A percentile compares a stretch with the other conserved stretches of the same genome.
phyloP scores from a whole-genome alignment of 2,888 invertebrate species.

The Nomada flava region DNA sequence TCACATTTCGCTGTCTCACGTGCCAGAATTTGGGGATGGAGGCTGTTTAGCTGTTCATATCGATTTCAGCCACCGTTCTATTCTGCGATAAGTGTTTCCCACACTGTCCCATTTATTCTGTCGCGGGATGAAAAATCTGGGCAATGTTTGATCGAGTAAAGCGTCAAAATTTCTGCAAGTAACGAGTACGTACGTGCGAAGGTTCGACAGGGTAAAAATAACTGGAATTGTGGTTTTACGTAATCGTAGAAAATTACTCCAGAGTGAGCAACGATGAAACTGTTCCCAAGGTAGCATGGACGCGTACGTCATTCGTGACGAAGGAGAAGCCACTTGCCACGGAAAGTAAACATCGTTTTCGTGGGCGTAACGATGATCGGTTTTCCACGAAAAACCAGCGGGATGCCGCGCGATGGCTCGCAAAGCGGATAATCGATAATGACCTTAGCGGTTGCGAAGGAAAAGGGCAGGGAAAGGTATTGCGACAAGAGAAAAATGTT shows the following conservation, averaged over 20 bases:
- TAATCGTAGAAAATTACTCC: conserved; percentile 6
- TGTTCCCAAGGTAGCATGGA: not conserved
- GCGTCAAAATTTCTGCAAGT: too few relatives aligned
- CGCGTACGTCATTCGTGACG: conserved; percentile 43
- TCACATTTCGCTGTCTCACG: not conserved
- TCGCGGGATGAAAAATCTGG: too few relatives aligned
- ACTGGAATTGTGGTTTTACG: not conserved
- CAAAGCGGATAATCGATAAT: conserved; percentile 53
- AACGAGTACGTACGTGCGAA: too few relatives aligned
- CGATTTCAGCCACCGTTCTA: not conserved
- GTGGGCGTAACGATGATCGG: conserved; percentile 10
- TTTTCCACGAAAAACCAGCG: conserved; percentile 47
- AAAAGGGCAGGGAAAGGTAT: conserved; percentile 35
- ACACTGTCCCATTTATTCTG: too few relatives aligned
- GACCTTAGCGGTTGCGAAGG: conserved; percentile 48
- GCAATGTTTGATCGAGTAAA: too few relatives aligned
- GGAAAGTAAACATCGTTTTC: conserved; percentile 27
- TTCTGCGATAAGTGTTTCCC: not conserved
- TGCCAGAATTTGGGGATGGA: not conserved
- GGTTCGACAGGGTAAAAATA: not conserved
- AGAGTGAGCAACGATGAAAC: not conserved
- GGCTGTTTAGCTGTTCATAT: not conserved
- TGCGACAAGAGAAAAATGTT: not conserved
- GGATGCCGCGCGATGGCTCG: conserved; percentile 22
- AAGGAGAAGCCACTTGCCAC: not conserved